These are phyloP conservation scores for Colostygia pectinataria DNA, from an alignment of 2,888 invertebrate species.

Conservation along the genomic window DNA sequence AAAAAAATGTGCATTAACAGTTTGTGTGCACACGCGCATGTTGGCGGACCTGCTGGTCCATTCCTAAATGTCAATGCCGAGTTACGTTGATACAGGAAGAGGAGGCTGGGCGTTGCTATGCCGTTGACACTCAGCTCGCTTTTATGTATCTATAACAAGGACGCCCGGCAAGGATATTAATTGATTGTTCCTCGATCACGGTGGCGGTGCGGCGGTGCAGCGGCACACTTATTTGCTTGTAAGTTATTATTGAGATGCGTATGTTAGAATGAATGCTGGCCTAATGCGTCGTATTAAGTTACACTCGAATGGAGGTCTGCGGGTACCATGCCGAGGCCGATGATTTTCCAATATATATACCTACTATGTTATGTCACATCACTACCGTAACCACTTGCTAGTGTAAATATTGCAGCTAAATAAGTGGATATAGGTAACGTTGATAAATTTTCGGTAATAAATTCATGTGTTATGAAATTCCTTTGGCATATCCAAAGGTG, in stretches of 20 bases:
- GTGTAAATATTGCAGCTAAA: constrained; percentile 3
- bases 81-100: constrained; percentile 65
- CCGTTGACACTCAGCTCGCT: constrained; percentile 40
- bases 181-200: constrained; percentile 31
- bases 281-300: constrained; percentile 27
- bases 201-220: not conserved
- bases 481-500: constrained; percentile 14
- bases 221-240: constrained; percentile 20
- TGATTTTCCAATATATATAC: constrained; percentile 21
- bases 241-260: constrained; percentile 26
- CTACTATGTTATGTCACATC: constrained; percentile 21
- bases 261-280: constrained; percentile 19
- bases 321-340: constrained; percentile 34
- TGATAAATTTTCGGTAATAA: constrained; percentile 4
- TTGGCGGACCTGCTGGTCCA: constrained; percentile 42
- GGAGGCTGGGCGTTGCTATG: constrained; percentile 52
- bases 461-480: constrained; percentile 6
- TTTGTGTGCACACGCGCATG: constrained; percentile 48
- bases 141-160: constrained; percentile 59
- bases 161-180: constrained; percentile 44
- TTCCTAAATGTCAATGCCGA: constrained; percentile 74
- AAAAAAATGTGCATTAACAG: constrained; percentile 44
- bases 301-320: constrained; percentile 38
- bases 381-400: constrained; percentile 6
- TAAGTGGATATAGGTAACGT: not conserved